Evolutionary conservation across 2,113 vertebrate species (phyloP).

Genomic region (Melanotaenia duboulayi): DNA sequence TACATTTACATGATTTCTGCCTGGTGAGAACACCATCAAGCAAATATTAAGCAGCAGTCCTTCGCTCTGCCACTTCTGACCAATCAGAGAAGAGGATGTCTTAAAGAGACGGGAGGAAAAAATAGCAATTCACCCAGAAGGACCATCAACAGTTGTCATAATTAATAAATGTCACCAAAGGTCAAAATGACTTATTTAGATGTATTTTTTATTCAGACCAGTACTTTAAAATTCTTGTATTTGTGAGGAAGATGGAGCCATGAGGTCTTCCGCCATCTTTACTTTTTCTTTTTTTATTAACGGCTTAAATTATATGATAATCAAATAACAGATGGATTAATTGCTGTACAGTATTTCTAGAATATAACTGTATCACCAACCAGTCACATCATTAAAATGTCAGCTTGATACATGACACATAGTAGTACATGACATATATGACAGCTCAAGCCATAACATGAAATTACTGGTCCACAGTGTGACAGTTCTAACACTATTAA

Average conservation of each 20-base stretch:
- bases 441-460: not conserved
- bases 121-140: too few species aligned
- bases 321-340: not conserved
- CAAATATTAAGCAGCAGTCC: too few species aligned
- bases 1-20: too few species aligned
- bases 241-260: not conserved
- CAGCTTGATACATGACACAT: conserved; percentile 9
- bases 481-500: not conserved
- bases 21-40: too few species aligned
- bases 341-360: not conserved
- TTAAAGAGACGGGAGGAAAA: too few species aligned
- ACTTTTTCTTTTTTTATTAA: not conserved
- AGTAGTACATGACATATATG: not conserved
- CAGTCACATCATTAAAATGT: not conserved
- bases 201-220: not conserved
- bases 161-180: too few species aligned
- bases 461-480: not conserved
- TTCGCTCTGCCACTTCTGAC: too few species aligned
- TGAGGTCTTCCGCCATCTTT: not conserved
- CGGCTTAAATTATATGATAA: not conserved
- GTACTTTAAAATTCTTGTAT: not conserved
- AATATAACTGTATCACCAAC: not conserved
- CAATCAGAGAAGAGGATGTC: too few species aligned
- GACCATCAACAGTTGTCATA: too few species aligned
- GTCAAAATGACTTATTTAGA: not conserved